Percentiles rank a stretch among this genome's conserved stretches.
These are phyloP conservation scores for Bovichtus diacanthus DNA, from an alignment of 2,797 vertebrate species.

Conservation along the genomic window DNA sequence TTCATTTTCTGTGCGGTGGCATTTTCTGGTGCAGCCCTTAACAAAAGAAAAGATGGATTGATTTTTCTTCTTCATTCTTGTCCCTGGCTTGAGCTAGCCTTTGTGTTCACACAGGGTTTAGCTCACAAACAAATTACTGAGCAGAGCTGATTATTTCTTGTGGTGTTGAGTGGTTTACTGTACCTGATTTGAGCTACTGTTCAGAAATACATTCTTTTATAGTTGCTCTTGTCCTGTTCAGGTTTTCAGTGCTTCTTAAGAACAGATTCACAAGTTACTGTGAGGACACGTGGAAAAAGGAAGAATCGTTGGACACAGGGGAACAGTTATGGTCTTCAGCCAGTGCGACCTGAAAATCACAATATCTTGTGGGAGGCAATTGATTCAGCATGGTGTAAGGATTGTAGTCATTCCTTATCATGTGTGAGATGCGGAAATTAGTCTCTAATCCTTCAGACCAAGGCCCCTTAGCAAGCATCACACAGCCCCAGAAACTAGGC, in stretches of 20 bases:
- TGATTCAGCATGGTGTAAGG: slow-evolving; percentile 46
- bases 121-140: slow-evolving; percentile 65
- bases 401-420: slow-evolving; percentile 62
- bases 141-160: slow-evolving; percentile 62
- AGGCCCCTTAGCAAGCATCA: slow-evolving; percentile 55
- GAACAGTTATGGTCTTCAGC: slow-evolving; percentile 9
- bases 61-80: slow-evolving; percentile 13
- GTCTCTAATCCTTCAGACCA: slow-evolving; percentile 66
- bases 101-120: slow-evolving; percentile 46
- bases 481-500: slow-evolving; percentile 55
- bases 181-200: slow-evolving; percentile 25
- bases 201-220: slow-evolving; percentile 17
- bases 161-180: slow-evolving; percentile 28
- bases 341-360: slow-evolving; percentile 44
- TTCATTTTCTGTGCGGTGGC: not conserved
- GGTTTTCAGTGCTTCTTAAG: not conserved
- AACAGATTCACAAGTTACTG: not conserved
- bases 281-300: slow-evolving; percentile 14
- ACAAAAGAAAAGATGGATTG: not conserved
- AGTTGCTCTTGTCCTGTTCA: not conserved
- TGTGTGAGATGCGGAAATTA: slow-evolving; percentile 63
- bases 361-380: slow-evolving; percentile 43
- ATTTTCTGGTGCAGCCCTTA: slow-evolving; percentile 2
- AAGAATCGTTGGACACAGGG: not conserved
- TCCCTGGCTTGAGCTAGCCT: slow-evolving; percentile 27